Evolutionary conservation across 2,113 vertebrate genomes (phyloP), one percentile per base, ranked within the genome.

Genomic region (Mobula birostris): DNA sequence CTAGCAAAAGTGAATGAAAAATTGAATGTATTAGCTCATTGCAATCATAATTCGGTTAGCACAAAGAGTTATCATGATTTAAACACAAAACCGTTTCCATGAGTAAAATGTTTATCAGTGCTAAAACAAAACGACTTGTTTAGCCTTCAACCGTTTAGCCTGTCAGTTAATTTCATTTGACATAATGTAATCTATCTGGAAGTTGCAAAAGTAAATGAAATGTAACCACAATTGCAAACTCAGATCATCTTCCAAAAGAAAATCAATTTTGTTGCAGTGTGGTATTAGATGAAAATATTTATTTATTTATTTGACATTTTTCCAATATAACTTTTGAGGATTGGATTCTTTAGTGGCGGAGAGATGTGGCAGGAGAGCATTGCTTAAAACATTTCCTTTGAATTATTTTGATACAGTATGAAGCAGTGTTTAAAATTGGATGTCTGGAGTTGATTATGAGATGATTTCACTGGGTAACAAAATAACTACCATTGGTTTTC

Each of bases 211-310:
- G 48, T 32, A 61, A 61, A 29, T 87, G 83, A 56, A 61, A 87
- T 87, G 83, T 61, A 87, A 87, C 83, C 83, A 61, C 83, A 87
- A 24, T 87, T 87, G 83, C 56, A 87, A 58, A 87, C 83, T 61
- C 56, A 36, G 17, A 78, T 9, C 12, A 79, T 79, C 56, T 27
- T 24, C 15, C 80, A 58, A 61, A 56, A 87, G 56, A 56, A 87
- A 58, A 21, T 61, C 7, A 8, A 7, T 87, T 11, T 56, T 29
- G 56, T 48, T 87, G 15, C 80, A 48, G 76, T n/a, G 29, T n/a
- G 29, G 76, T 77, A 29, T 77, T 48, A 48, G 17, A 74, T 74
- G 70, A 77, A 29, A 29, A 36, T 36, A 36, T 36, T 77, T 24
- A 77, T 77, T 77, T 77, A 77, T 77, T 79, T 79, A 79, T 79